Conservation (phyloP, 1,140 invertebrate species). For the Magallana angulata region DNA sequence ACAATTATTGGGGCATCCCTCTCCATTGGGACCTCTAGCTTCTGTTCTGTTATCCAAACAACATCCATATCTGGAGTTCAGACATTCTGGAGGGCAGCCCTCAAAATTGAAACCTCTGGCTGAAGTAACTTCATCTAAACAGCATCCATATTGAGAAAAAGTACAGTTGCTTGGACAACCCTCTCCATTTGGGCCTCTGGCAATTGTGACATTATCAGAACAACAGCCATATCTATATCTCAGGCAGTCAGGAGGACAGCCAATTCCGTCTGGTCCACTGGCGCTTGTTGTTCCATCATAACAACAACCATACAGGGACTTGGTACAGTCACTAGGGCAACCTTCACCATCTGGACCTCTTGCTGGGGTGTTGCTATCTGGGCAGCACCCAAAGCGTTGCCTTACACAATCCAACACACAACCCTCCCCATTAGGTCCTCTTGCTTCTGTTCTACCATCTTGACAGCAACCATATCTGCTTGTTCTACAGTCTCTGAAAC, state of each 20-base stretch:
- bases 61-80: constrained; percentile 53
- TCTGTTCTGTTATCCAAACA: constrained; percentile 49
- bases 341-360: constrained; percentile 47
- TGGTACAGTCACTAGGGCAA: constrained; percentile 31
- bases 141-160: constrained; percentile 40
- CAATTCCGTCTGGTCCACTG: constrained; percentile 20
- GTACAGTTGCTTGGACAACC: constrained; percentile 40
- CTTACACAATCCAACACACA: constrained; percentile 63
- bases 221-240: constrained; percentile 38
- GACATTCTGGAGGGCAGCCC: constrained; percentile 63
- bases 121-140: constrained; percentile 59
- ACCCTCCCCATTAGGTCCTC: constrained; percentile 43
- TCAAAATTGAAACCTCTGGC: constrained; percentile 68
- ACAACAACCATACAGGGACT: constrained; percentile 61
- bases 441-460: constrained; percentile 51
- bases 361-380: constrained; percentile 48
- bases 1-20: constrained; percentile 43
- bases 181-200: constrained; percentile 26
- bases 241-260: constrained; percentile 30
- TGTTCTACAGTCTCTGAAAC: constrained; percentile 62
- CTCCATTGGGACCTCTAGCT: constrained; percentile 46
- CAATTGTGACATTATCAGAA: constrained; percentile 44
- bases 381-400: constrained; percentile 53
- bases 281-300: constrained; percentile 48
- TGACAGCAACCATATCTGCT: constrained; percentile 53